Percentiles rank a stretch among this genome's conserved stretches.
phyloP scores from a whole-genome alignment of 1,140 invertebrate genomes.

The Drosophila pectinifera region DNA sequence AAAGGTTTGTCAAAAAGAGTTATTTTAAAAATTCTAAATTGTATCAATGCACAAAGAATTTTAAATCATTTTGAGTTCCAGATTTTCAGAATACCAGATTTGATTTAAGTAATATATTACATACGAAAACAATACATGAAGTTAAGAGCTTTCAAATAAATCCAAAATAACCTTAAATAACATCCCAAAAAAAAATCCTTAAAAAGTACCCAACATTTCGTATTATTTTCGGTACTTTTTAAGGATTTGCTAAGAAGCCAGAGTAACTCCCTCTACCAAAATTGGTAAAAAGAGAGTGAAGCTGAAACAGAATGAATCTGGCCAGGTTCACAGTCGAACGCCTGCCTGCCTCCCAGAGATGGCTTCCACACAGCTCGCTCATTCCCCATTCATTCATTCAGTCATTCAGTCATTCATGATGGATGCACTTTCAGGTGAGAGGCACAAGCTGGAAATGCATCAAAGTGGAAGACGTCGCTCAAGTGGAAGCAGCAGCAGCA shows the following conservation, averaged over 20 bases:
- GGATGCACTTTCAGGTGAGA: slow-evolving; percentile 58
- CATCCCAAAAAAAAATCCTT: too few species aligned
- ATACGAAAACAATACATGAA: too few species aligned
- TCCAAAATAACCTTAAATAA: too few species aligned
- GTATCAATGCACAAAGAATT: too few species aligned
- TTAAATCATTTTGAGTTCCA: too few species aligned
- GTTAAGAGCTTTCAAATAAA: too few species aligned
- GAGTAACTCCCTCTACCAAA: too few species aligned
- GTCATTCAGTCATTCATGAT: slow-evolving; percentile 72
- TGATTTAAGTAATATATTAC: too few species aligned
- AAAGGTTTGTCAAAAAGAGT: neutral
- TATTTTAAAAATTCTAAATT: neutral
- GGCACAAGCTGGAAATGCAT: slow-evolving; percentile 78
- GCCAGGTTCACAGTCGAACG: slow-evolving; percentile 78
- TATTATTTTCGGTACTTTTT: too few species aligned
- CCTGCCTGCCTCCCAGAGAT: slow-evolving; percentile 20
- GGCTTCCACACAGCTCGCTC: slow-evolving; percentile 16
- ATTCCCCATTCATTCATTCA: slow-evolving; percentile 35
- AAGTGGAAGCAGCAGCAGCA: slow-evolving; percentile 40
- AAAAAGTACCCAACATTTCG: too few species aligned
- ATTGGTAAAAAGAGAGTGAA: slow-evolving; percentile 12
- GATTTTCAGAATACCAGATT: too few species aligned
- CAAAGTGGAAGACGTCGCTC: slow-evolving; percentile 69
- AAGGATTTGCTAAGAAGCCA: neutral
- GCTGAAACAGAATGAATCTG: slow-evolving; percentile 28